These are phyloP conservation scores for Aproaerema taeniolella DNA, from an alignment of 2,888 invertebrate species.

Conservation along the genomic window DNA sequence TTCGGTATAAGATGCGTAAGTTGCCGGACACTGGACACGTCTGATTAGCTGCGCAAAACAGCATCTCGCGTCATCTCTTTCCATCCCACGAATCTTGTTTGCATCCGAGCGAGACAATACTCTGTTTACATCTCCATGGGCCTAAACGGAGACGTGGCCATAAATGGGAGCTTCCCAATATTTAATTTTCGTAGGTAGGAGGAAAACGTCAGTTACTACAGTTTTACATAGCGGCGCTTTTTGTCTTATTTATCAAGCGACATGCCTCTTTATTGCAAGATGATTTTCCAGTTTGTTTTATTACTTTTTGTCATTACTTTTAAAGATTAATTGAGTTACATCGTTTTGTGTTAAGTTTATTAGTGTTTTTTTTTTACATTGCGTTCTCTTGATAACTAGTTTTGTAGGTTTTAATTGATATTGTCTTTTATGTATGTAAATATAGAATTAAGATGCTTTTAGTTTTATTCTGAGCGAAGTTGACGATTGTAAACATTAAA, in stretches of 20 bases:
- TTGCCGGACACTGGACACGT: conserved; percentile 69
- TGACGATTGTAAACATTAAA: too few species aligned
- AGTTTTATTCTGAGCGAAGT: too few species aligned
- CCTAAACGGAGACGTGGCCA: conserved; percentile 63
- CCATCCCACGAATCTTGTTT: conserved; percentile 18
- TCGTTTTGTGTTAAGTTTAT: too few species aligned
- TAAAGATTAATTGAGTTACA: too few species aligned
- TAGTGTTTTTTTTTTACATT: too few species aligned
- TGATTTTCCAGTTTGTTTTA: conserved; percentile 4
- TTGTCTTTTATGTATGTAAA: too few species aligned
- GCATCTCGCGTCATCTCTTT: conserved; percentile 54
- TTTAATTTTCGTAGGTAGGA: conserved; percentile 68
- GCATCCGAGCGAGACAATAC: conserved; percentile 33
- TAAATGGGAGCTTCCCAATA: conserved; percentile 66
- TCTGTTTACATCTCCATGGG: conserved; percentile 61
- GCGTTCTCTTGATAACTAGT: too few species aligned
- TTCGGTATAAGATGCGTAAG: conserved; percentile 53
- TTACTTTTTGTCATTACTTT: background rate
- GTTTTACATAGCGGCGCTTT: conserved; percentile 53
- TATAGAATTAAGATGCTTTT: too few species aligned
- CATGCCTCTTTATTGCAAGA: conserved; percentile 23
- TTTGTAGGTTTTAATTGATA: too few species aligned
- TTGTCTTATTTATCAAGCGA: conserved; percentile 48
- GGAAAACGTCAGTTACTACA: conserved; percentile 50
- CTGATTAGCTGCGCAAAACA: conserved; percentile 61